Evolutionary conservation across 2,113 vertebrate genomes (phyloP).

Genomic region (Gymnogyps californianus): DNA sequence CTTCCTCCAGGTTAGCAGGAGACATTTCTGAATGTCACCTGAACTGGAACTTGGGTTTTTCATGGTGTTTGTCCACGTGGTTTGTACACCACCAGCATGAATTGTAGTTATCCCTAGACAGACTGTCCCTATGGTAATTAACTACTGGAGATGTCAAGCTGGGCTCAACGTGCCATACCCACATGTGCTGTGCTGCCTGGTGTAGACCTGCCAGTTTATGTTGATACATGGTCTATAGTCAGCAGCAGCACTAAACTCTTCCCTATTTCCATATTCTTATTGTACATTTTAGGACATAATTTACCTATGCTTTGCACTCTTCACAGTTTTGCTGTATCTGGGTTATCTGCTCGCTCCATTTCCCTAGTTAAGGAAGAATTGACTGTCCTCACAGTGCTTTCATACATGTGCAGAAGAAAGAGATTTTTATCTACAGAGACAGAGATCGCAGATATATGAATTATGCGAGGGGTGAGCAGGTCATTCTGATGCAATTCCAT

Average conservation of each 20-base stretch:
- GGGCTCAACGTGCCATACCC: background rate
- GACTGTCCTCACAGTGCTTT: background rate
- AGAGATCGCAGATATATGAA: background rate
- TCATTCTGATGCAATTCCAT: constrained; percentile 22
- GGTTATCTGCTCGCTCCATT: background rate
- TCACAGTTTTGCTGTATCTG: background rate
- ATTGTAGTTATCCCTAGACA: background rate
- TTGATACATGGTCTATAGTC: background rate
- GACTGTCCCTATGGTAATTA: background rate
- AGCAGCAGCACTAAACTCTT: background rate
- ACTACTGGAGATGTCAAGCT: background rate
- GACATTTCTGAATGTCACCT: background rate
- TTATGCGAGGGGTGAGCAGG: background rate
- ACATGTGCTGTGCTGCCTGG: background rate
- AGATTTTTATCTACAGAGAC: background rate
- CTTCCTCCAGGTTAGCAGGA: background rate
- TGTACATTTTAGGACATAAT: background rate
- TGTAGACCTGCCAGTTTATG: background rate
- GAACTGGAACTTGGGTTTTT: background rate
- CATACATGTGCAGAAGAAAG: background rate
- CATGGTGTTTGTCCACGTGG: background rate
- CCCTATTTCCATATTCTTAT: background rate
- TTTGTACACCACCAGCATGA: background rate
- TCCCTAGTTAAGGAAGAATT: background rate
- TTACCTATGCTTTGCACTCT: background rate